Evolutionary conservation across 2,888 invertebrate species (phyloP).

Genomic region (Rhagium mordax): DNA sequence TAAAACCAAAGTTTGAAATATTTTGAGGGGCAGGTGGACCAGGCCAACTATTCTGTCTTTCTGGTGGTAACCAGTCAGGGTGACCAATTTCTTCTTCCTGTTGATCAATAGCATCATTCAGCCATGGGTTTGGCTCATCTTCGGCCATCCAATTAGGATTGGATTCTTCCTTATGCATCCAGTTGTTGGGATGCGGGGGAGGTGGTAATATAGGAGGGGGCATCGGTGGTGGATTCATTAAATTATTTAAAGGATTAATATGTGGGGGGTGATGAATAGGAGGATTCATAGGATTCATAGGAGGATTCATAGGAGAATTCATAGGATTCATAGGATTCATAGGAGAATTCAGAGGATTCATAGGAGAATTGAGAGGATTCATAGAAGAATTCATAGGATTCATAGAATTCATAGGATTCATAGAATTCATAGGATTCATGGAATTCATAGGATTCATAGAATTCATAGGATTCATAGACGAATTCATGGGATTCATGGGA

Average conservation of each 20-base stretch:
- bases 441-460: neutral
- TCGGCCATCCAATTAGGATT: neutral
- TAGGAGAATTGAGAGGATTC: slow-evolving; percentile 23
- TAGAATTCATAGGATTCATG: slow-evolving; percentile 19
- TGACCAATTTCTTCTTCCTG: slow-evolving; percentile 16
- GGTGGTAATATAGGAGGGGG: slow-evolving; percentile 33
- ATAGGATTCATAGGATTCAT: slow-evolving; percentile 9
- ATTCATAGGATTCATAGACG: slow-evolving; percentile 6
- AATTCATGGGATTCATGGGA: neutral
- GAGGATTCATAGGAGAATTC: slow-evolving; percentile 15
- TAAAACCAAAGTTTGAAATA: slow-evolving; percentile 29
- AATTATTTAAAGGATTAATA: slow-evolving; percentile 7
- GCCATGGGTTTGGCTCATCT: slow-evolving; percentile 15
- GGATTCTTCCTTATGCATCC: slow-evolving; percentile 14
- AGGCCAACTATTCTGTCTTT: slow-evolving; percentile 36
- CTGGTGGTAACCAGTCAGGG: slow-evolving; percentile 17
- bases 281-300: neutral
- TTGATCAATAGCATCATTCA: slow-evolving; percentile 1
- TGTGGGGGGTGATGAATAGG: neutral
- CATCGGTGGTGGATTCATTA: slow-evolving; percentile 18
- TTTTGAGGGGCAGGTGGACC: slow-evolving; percentile 27
- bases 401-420: slow-evolving; percentile 28
- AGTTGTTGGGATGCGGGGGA: slow-evolving; percentile 29
- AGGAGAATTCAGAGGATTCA: neutral
- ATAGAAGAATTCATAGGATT: slow-evolving; percentile 32